Percentiles rank a stretch among this genome's conserved stretches.
Conservation (phyloP, 30 jellyfish, hydroid and myxozoan species). For the Hydractinia symbiolongicarpus region DNA sequence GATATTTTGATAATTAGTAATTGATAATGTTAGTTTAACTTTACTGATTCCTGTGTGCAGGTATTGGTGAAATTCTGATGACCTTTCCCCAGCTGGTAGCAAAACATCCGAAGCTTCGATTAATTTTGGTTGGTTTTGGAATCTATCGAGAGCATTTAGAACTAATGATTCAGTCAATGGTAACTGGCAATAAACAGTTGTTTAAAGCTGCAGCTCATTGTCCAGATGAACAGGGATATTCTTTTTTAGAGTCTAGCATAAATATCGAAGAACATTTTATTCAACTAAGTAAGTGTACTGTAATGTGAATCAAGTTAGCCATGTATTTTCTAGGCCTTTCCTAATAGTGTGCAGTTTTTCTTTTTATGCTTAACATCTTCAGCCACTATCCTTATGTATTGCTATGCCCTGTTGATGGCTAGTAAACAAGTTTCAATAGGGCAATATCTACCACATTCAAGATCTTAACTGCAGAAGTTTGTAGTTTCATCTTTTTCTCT, state of each 20-base stretch:
- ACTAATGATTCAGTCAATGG: constrained; percentile 26
- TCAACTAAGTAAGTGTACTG: not conserved
- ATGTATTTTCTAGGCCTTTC: no score
- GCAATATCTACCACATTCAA: no score
- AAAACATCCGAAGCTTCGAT: constrained; percentile 17
- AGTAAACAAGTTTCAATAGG: no score
- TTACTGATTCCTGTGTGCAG: not conserved
- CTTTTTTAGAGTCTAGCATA: constrained; percentile 25
- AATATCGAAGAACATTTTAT: constrained; percentile 8
- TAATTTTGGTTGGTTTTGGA: constrained; percentile 22
- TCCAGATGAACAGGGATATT: constrained; percentile 17
- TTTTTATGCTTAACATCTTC: no score
- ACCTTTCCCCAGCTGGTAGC: not conserved
- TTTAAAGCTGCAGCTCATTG: constrained; percentile 31
- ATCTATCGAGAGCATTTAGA: constrained; percentile 29
- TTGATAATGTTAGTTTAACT: not conserved
- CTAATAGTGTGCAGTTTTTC: no score
- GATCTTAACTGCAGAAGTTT: no score
- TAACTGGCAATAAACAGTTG: constrained; percentile 17
- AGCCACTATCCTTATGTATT: no score
- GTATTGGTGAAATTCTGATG: constrained; percentile 28
- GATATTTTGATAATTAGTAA: not conserved
- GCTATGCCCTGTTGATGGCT: no score
- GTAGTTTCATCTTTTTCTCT: no score
- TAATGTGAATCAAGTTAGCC: not conserved